Base-by-base conservation (phyloP, 2,888 invertebrate species). In the Rosalia funebris region DNA sequence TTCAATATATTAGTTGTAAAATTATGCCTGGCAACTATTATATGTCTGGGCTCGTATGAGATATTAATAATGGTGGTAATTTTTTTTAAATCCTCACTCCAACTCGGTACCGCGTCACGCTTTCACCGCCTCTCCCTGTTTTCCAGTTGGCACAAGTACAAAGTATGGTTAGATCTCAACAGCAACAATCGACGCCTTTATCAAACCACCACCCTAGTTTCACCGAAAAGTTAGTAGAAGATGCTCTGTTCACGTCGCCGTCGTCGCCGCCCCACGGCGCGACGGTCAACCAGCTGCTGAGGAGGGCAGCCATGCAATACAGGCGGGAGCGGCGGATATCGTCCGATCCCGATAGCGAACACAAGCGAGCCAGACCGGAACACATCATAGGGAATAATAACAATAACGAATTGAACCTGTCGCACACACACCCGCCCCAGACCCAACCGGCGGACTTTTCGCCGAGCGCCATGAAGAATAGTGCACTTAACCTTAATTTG, bases 251-350 rank as follows among this genome's bases (percentile, higher is more conserved):
- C 70, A 85, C 86, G 75, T 85, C 88, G 55, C 82, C 83, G 31
- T 79, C 82, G 45, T 82, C 78, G 77, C 86, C 76, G 75, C 73
- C 85, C 79, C 82, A 82, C 80, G 69, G 82, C 77, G 85, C 86
- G 74, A 85, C 88, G 54, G 88, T 88, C 75, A 89, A 88, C 70
- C 84, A 90, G 75, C 83, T 91, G 75, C 87, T 91, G 75, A 86
- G 91, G 66, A 74, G 80, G 45, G 80, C 80, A 46, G 78, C 80
- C 5, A 74, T 78, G 75, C 80, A 80, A 60, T 77, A 79, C 63
- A 74, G 79, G 74, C 85, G 84, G 76, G 84, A 87, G 67, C 84
- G 86, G 77, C 85, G 87, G 77, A 88, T 87, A 66, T 87, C 88
- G 0, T 83, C 84, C 77, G 88, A 88, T 78, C 87, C 87, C 11